A percentile compares a stretch with the other conserved stretches of the same genome.
phyloP scores from a whole-genome alignment of 2,113 vertebrate species.

The Spermophilus dauricus region DNA sequence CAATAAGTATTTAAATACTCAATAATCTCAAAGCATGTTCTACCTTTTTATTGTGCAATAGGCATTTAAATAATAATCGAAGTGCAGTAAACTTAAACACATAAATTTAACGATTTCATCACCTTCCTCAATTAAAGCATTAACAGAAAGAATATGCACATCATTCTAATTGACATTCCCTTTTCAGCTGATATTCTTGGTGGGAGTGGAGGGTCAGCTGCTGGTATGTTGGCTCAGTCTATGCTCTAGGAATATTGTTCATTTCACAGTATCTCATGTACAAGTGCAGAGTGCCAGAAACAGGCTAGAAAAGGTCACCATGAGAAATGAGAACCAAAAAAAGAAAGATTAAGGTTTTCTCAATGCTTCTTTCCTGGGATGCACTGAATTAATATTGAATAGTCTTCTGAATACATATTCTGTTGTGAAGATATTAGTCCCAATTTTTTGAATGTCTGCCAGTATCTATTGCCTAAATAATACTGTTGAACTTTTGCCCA shows the following conservation, averaged over 20 bases:
- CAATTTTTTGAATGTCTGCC: background rate
- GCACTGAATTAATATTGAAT: background rate
- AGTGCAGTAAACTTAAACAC: background rate
- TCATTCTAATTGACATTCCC: background rate
- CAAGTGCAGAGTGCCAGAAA: background rate
- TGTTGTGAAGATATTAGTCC: background rate
- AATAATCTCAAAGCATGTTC: background rate
- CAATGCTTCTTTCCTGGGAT: background rate
- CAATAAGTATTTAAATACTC: background rate
- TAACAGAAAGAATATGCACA: background rate
- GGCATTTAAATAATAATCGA: background rate
- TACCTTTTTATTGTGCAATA: background rate
- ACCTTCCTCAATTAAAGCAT: background rate
- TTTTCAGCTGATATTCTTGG: background rate
- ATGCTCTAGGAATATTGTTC: accelerated
- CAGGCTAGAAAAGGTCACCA: background rate
- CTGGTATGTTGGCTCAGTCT: accelerated
- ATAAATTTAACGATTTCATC: background rate
- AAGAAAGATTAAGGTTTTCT: background rate
- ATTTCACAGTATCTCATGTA: background rate
- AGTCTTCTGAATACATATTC: background rate
- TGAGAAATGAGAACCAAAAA: background rate
- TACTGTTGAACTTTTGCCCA: background rate
- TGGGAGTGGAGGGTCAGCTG: no score
- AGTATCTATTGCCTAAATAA: background rate